phyloP scores from a whole-genome alignment of 2,888 invertebrate genomes.

The Aporophyla nigra region DNA sequence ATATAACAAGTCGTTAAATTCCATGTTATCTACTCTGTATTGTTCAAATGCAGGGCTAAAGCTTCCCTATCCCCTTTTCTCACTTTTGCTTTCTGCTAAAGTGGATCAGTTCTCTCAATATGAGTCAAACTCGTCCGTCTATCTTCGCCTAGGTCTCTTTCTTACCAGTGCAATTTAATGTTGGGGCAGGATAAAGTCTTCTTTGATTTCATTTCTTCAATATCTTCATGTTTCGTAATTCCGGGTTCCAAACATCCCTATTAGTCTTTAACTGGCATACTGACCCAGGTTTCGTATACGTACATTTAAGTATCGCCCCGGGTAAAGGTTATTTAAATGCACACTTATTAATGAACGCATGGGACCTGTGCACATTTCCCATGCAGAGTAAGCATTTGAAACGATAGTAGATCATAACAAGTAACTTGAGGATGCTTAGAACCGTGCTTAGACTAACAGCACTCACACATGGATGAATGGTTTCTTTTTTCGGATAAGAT shows the following conservation, averaged over 20 bases:
- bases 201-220: background rate
- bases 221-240: background rate
- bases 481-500: background rate
- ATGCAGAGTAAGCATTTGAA: constrained; percentile 25
- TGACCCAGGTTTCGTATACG: background rate
- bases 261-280: background rate
- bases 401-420: constrained; percentile 21
- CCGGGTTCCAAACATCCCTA: background rate
- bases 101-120: background rate
- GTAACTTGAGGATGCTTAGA: constrained; percentile 26
- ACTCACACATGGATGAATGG: constrained; percentile 6
- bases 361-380: constrained; percentile 1
- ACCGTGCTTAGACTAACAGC: background rate
- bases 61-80: too few relatives aligned
- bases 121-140: background rate
- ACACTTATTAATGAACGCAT: background rate
- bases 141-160: background rate
- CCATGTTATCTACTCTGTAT: background rate
- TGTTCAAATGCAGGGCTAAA: too few relatives aligned
- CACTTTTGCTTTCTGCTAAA: background rate
- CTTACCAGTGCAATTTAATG: background rate
- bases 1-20: background rate
- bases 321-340: background rate
- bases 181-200: background rate
- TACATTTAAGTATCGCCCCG: background rate